These are phyloP conservation scores for Thunnus thynnus DNA, from an alignment of 2,113 vertebrate species.

Conservation along the genomic window DNA sequence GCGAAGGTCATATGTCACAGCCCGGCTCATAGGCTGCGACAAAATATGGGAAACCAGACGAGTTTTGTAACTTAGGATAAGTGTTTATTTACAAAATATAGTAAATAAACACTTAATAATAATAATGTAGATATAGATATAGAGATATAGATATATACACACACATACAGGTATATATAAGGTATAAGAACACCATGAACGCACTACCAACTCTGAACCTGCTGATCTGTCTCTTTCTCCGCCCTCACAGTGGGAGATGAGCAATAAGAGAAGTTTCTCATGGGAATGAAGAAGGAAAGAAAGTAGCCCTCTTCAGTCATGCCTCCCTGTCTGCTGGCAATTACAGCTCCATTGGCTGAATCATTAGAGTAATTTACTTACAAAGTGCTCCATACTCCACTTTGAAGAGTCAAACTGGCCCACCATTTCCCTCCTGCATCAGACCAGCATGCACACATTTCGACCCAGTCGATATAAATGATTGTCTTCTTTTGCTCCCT, in stretches of 20 bases:
- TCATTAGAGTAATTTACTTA: slow-evolving; percentile 76
- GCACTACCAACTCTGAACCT: not conserved
- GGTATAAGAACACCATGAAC: too few relatives aligned
- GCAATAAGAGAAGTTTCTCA: not conserved
- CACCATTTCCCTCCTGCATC: slow-evolving; percentile 47
- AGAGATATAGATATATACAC: too few relatives aligned
- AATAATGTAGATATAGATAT: too few relatives aligned
- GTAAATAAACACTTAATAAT: too few relatives aligned
- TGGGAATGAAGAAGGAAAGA: slow-evolving; percentile 26
- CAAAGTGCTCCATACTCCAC: slow-evolving; percentile 68
- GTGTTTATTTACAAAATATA: too few relatives aligned
- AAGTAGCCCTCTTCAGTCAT: slow-evolving; percentile 38
- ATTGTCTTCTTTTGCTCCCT: slow-evolving; percentile 53
- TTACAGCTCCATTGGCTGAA: slow-evolving; percentile 71
- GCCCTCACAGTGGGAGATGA: not conserved
- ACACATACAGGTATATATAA: too few relatives aligned
- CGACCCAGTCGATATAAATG: slow-evolving; percentile 64
- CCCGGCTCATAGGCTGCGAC: too few relatives aligned
- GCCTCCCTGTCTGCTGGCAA: slow-evolving; percentile 64
- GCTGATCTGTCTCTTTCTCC: not conserved
- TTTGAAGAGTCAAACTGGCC: slow-evolving; percentile 61
- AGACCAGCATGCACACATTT: slow-evolving; percentile 52
- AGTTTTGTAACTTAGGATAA: too few relatives aligned
- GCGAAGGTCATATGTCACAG: too few relatives aligned
- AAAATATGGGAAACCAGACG: too few relatives aligned